A percentile compares a stretch with the other conserved stretches of the same genome.
phyloP scores from a whole-genome alignment of 1,140 invertebrate species.

The Drosophila tsacasi region DNA sequence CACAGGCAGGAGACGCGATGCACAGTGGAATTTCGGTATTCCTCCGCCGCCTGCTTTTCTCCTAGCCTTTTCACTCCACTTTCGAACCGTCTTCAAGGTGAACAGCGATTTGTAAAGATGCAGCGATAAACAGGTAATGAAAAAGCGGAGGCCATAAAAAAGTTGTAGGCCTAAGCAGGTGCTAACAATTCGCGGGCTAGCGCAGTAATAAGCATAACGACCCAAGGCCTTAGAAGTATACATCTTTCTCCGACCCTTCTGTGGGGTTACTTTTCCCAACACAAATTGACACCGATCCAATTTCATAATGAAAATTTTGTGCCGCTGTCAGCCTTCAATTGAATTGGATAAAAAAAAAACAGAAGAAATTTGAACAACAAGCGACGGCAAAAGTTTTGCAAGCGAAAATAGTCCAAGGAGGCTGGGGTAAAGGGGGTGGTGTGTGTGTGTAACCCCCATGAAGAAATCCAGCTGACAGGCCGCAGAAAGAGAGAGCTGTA shows the following conservation, averaged over 20 bases:
- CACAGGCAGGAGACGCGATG: conserved; percentile 26
- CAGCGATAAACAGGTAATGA: conserved; percentile 60
- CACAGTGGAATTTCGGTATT: conserved; percentile 44
- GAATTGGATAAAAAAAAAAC: conserved; percentile 70
- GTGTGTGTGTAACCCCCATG: conserved; percentile 57
- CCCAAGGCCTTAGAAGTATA: conserved; percentile 17
- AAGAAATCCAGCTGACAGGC: conserved; percentile 80
- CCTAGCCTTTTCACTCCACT: conserved; percentile 63
- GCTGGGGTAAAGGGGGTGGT: conserved; percentile 20
- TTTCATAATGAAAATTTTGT: conserved; percentile 82
- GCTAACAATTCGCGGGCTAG: conserved; percentile 51
- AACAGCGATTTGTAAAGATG: conserved; percentile 71
- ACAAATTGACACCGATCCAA: conserved; percentile 78
- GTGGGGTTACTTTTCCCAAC: conserved; percentile 12
- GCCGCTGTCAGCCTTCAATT: conserved; percentile 80
- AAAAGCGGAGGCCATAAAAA: conserved; percentile 30
- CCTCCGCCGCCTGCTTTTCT: conserved; percentile 29
- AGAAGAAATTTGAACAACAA: conserved; percentile 37
- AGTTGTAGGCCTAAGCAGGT: conserved; percentile 69
- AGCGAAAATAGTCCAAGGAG: conserved; percentile 33
- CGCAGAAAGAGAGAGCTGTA: conserved; percentile 1
- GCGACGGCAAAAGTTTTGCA: conserved; percentile 45
- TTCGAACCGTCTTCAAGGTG: conserved; percentile 56
- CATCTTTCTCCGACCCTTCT: neutral
- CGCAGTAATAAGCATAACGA: conserved; percentile 52